Evolutionary conservation across 2,797 vertebrate species (phyloP).

Genomic region (Diplodus puntazzo): DNA sequence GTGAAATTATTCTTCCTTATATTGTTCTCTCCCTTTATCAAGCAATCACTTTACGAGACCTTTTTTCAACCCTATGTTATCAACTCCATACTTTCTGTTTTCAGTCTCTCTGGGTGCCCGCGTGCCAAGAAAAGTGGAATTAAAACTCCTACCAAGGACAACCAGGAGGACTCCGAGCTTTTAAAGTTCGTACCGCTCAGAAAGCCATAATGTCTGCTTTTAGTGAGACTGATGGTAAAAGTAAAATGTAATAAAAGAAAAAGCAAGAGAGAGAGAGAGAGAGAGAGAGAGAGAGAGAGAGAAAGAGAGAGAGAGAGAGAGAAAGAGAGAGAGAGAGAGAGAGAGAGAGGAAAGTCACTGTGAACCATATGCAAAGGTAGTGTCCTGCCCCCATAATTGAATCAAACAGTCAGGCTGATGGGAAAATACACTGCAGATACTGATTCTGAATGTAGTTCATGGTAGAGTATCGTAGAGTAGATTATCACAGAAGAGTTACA

Average conservation of each 20-base stretch:
- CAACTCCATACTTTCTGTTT: slow-evolving; percentile 90
- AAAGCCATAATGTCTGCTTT: slow-evolving; percentile 84
- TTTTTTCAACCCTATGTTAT: slow-evolving; percentile 86
- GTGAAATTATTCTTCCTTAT: slow-evolving; percentile 62
- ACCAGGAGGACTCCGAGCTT: slow-evolving; percentile 98
- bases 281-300: no score
- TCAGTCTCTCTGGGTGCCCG: slow-evolving; percentile 99
- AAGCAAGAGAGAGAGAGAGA: neutral
- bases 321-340: no score
- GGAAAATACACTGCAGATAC: slow-evolving; percentile 72
- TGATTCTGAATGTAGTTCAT: slow-evolving; percentile 77
- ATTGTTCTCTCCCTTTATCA: slow-evolving; percentile 74
- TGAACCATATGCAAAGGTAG: slow-evolving; percentile 68
- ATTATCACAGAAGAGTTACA: slow-evolving; percentile 65
- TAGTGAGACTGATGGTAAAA: slow-evolving; percentile 84
- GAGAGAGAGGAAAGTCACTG: slow-evolving; percentile 61
- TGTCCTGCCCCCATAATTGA: slow-evolving; percentile 65
- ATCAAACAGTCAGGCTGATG: slow-evolving; percentile 64
- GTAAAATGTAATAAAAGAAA: slow-evolving; percentile 69
- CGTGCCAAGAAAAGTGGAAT: slow-evolving; percentile 99
- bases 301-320: no score
- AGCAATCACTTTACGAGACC: slow-evolving; percentile 67
- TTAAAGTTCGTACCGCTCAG: slow-evolving; percentile 96
- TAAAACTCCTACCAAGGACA: slow-evolving; percentile 98
- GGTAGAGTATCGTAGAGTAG: slow-evolving; percentile 74